These are phyloP conservation scores for Erebia ligea DNA, from an alignment of 2,888 invertebrate genomes.

Conservation along the genomic window DNA sequence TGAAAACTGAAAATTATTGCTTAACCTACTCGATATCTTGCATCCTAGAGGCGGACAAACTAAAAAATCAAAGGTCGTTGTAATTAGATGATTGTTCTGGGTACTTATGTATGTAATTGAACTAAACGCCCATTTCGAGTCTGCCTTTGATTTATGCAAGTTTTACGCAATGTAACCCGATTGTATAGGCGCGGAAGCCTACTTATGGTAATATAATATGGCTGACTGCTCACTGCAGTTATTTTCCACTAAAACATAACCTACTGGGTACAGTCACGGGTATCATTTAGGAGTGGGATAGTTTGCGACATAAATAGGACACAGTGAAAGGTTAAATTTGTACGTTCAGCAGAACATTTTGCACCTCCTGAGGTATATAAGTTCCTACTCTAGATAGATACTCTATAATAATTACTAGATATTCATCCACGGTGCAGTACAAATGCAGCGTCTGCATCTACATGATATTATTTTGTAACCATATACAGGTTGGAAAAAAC, in stretches of 20 bases:
- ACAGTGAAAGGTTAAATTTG: slow-evolving; percentile 38
- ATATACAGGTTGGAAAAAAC: neutral
- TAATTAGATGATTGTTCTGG: neutral
- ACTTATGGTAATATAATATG: slow-evolving; percentile 54
- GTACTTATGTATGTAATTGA: neutral
- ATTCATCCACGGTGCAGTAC: too few species aligned
- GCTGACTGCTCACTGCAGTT: slow-evolving; percentile 36
- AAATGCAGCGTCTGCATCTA: too few species aligned
- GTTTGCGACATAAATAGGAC: slow-evolving; percentile 51
- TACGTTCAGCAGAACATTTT: slow-evolving; percentile 23
- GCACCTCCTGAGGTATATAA: neutral
- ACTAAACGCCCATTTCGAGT: slow-evolving; percentile 30
- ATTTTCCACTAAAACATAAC: slow-evolving; percentile 43
- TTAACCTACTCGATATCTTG: too few species aligned
- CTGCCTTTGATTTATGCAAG: slow-evolving; percentile 30
- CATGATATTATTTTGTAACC: neutral
- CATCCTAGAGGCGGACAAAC: too few species aligned
- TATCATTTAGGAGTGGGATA: slow-evolving; percentile 43
- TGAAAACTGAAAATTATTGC: too few species aligned
- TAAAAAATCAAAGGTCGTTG: neutral
- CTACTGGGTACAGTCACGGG: slow-evolving; percentile 38
- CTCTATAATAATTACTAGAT: too few species aligned
- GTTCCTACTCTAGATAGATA: neutral
- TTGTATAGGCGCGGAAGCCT: slow-evolving; percentile 61
- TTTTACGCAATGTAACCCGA: slow-evolving; percentile 53